These are phyloP conservation scores for Flabesymbios commensalis DNA, from an alignment of 2,888 invertebrate genomes.

Conservation along the genomic window DNA sequence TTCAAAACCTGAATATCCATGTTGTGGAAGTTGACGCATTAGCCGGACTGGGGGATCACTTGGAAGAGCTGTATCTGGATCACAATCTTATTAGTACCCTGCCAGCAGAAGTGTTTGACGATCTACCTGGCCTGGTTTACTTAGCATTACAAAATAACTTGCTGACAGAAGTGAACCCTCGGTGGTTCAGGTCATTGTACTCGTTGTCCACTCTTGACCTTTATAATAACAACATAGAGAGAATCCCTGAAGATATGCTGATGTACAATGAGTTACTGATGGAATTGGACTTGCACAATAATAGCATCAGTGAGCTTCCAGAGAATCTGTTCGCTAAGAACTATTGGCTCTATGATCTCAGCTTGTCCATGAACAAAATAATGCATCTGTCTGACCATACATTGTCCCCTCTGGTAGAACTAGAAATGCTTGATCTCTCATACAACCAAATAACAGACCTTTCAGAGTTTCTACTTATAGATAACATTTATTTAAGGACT, in stretches of 20 bases:
- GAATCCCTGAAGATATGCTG: background rate
- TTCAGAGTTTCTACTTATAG: background rate
- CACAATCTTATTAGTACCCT: constrained; percentile 2
- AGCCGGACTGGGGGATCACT: background rate
- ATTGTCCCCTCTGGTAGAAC: background rate
- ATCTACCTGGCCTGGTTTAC: background rate
- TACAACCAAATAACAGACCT: constrained; percentile 1
- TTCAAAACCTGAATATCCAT: constrained; percentile 12
- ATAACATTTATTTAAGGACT: background rate
- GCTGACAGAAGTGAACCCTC: background rate
- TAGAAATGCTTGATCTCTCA: constrained; percentile 6
- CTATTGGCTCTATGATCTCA: constrained; percentile 2
- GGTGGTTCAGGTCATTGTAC: background rate
- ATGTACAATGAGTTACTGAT: no score
- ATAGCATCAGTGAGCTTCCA: background rate
- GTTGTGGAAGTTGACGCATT: constrained; percentile 5
- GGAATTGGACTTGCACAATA: constrained; percentile 8
- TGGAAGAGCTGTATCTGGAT: constrained; percentile 14
- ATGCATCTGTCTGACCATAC: background rate
- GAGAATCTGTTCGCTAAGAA: background rate
- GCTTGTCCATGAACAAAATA: background rate
- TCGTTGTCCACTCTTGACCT: background rate
- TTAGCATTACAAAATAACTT: constrained; percentile 8
- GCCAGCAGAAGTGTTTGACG: background rate
- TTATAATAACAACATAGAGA: constrained; percentile 4